Evolutionary conservation across 2,888 invertebrate species (phyloP).

Genomic region (Polietes domitor): DNA sequence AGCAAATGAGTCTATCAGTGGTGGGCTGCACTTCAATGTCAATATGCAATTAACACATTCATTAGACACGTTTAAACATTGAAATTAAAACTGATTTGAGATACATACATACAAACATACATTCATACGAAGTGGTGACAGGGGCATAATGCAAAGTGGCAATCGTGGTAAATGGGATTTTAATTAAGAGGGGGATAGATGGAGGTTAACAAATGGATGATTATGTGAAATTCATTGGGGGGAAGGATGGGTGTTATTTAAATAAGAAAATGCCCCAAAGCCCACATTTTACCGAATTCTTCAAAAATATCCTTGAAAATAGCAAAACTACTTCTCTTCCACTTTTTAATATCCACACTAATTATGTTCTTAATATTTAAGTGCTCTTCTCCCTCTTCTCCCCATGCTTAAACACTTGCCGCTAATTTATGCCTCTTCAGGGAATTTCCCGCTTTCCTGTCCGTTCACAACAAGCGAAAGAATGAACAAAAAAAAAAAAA

Average conservation of each 20-base stretch:
- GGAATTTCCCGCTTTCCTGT: constrained; percentile 26
- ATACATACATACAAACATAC: too few relatives aligned
- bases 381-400: background rate
- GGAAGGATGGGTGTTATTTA: background rate
- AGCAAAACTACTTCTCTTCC: too few relatives aligned
- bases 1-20: background rate
- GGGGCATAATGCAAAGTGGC: background rate
- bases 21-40: background rate
- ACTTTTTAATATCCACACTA: too few relatives aligned
- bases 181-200: background rate
- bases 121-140: too few relatives aligned
- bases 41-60: constrained; percentile 28
- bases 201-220: too few relatives aligned
- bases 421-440: constrained; percentile 54
- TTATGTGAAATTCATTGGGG: background rate
- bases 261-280: too few relatives aligned
- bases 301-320: background rate
- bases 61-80: background rate
- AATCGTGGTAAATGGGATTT: background rate
- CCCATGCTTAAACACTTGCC: background rate
- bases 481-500: too few relatives aligned
- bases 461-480: background rate
- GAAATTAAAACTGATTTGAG: background rate
- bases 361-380: background rate
- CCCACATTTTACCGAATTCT: background rate